Evolutionary conservation across 2,797 vertebrate species (phyloP), one percentile per base, ranked within the genome.

Genomic region (Ciconia nigra): DNA sequence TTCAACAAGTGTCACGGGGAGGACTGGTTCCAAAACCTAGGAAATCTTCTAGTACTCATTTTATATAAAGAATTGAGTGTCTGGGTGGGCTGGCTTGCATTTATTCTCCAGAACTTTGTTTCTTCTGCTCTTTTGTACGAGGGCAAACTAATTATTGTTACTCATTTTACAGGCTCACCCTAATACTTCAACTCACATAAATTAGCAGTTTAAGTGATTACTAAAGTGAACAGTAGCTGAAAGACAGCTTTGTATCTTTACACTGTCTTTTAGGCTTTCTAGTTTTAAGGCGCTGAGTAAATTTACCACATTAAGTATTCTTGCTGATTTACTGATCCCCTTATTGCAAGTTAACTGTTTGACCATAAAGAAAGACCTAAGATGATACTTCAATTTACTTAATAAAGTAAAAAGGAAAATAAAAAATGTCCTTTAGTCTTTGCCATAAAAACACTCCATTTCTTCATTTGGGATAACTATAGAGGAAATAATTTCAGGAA

Each of bases 221-320:
- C 9, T 74, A 3, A 76, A 65, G 7, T 11, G 3, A 84, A 49
- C 22, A 72, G 29, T 3, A 71, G 14, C 8, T 67, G 17, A 67
- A 66, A 77, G 9, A 44, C 21, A 82, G 46, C 28, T 58, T 1
- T 37, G 15, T n/a, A 83, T 10, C 13, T 80, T 69, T 31, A 37
- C 9, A 9, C 0, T 6, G 9, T 24, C 25, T 87, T 86, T 37
- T 5, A 72, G 31, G 26, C 22, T 77, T 62, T 25, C n/a, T 31
- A 24, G 3, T 52, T 54, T 51, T 33, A 42, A 54, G 8, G 3
- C 37, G 52, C 35, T 5, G 2, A 65, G 18, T 24, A 0, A 3
- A 78, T 66, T 52, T 44, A 71, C 9, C 55, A 31, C 5, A 65
- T 2, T 35, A 51, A 67, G 5, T 44, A 20, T 37, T 70, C 47